Percentiles rank a stretch among this genome's conserved stretches.
Conservation (phyloP, 2,113 vertebrate species). For the Melanocharis versteri region DNA sequence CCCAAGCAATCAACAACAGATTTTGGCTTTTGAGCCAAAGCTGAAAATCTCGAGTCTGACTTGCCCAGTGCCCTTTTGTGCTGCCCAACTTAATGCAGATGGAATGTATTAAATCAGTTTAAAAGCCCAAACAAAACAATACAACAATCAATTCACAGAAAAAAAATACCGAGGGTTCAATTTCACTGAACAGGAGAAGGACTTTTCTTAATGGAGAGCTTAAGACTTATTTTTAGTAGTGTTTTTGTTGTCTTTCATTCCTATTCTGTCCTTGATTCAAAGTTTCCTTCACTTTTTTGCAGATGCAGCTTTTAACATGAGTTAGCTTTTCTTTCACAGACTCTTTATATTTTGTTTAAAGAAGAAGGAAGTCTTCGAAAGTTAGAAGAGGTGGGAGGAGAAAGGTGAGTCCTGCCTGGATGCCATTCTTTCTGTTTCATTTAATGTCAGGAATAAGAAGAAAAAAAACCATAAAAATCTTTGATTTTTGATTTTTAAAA, state of each 20-base stretch:
- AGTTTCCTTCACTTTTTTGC: background rate
- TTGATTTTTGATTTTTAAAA: background rate
- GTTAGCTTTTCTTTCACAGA: background rate
- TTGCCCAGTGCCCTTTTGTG: background rate
- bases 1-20: background rate
- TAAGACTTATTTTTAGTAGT: background rate
- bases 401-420: background rate
- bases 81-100: background rate
- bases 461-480: background rate
- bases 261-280: background rate
- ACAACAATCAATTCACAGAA: background rate
- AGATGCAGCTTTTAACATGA: background rate
- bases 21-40: slow-evolving; percentile 6
- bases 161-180: background rate
- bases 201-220: background rate
- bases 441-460: background rate
- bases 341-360: background rate
- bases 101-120: background rate
- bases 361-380: background rate
- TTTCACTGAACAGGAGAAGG: background rate
- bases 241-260: background rate
- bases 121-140: background rate
- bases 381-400: background rate
- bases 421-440: background rate
- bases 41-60: background rate